Evolutionary conservation across 2,888 invertebrate genomes (phyloP), one percentile per base, ranked within the genome.

Genomic region (Sphaerophoria taeniata): DNA sequence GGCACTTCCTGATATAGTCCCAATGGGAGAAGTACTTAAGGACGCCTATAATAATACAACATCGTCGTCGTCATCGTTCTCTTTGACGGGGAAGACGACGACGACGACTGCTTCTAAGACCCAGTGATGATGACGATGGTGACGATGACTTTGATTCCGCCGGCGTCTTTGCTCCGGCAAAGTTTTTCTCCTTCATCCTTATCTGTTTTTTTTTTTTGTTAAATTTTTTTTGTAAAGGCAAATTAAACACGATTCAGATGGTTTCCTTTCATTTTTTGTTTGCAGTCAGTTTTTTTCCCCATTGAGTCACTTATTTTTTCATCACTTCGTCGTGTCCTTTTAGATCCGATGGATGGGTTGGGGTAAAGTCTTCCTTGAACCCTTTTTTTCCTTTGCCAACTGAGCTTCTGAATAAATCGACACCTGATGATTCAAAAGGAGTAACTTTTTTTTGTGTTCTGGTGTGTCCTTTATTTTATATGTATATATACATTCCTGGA

Each of bases 341-440:
- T 53, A 67, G 16, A 12, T 45, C 9, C 43, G 9, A 9, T 43
- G 12, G 6, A 36, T 11, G 0, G 24, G 24, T 24, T 24, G 24
- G 81, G 47, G 3, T 43, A 43, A 11, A 60, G 43, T 79, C 79
- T 84, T 84, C 74, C 80, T 69, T 77, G 76, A 85, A 85, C 84
- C 84, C 76, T 76, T 81, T 82, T 72, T 69, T 79, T 67, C 53
- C 34, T 67, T 51, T 24, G 14, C 51, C 43, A 43, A 1, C 39
- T 14, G 11, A 34, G 33, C 43, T 77, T 49, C 55, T 73, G 36
- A 73, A 72, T 72, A 85, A 85, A 85, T 85, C 81, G 85, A 85
- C 85, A 85, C 85, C 85, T 85, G 85, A 85, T 85, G 85, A 85
- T 85, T 85, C 85, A 53, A 85, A 81, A 81, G 73, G 77, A 81